Evolutionary conservation across 2,888 invertebrate genomes (phyloP).

Genomic region (Bellardia bayeri): DNA sequence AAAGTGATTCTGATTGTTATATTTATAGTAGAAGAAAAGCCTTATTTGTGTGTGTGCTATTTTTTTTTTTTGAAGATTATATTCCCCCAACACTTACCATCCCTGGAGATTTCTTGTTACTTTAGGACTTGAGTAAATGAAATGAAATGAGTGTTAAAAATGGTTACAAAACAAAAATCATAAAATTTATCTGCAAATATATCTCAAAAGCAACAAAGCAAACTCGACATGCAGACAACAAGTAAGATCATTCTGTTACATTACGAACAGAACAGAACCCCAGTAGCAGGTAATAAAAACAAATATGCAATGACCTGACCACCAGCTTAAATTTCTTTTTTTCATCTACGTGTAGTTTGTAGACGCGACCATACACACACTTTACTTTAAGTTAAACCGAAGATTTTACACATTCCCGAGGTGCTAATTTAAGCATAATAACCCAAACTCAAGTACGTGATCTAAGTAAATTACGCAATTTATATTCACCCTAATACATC

Average conservation of each 20-base stretch:
- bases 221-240: neutral
- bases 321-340: neutral
- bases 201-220: slow-evolving; percentile 73
- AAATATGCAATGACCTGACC: slow-evolving; percentile 46
- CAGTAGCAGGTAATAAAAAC: slow-evolving; percentile 28
- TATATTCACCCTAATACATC: slow-evolving; percentile 78
- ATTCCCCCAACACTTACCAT: slow-evolving; percentile 55
- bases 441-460: slow-evolving; percentile 78
- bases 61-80: neutral
- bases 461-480: slow-evolving; percentile 81
- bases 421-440: slow-evolving; percentile 83
- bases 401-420: slow-evolving; percentile 78
- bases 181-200: slow-evolving; percentile 53
- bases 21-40: no score
- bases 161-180: slow-evolving; percentile 72
- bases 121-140: slow-evolving; percentile 77
- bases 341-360: neutral
- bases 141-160: slow-evolving; percentile 80
- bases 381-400: slow-evolving; percentile 34
- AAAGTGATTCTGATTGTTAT: no score
- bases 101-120: slow-evolving; percentile 51
- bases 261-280: neutral
- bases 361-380: slow-evolving; percentile 5
- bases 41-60: no score
- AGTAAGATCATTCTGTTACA: slow-evolving; percentile 8